Percentiles rank a stretch among this genome's conserved stretches.
Evolutionary conservation across 1,140 invertebrate species (phyloP).

Genomic region (Ladona fulva): DNA sequence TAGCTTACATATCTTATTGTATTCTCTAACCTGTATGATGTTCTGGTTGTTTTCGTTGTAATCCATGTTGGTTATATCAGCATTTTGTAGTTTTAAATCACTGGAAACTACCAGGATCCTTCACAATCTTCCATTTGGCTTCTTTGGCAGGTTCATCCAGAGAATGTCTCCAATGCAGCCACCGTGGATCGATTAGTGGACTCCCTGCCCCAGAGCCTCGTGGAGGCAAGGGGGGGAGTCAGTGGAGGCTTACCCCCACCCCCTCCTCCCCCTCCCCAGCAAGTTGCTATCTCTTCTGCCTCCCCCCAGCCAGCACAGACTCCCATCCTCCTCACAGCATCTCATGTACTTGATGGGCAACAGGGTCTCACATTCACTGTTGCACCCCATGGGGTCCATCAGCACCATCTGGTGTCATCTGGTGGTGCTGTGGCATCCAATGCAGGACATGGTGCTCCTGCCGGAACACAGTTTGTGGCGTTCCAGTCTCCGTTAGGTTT

Average conservation of each 20-base stretch:
- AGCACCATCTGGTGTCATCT: background rate
- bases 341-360: background rate
- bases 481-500: background rate
- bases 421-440: background rate
- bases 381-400: background rate
- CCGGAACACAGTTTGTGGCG: background rate
- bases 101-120: too few relatives aligned
- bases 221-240: slow-evolving; percentile 30
- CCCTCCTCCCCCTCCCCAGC: background rate
- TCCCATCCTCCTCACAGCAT: background rate
- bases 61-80: too few relatives aligned
- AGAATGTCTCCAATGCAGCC: slow-evolving; percentile 36
- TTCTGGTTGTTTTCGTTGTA: too few relatives aligned
- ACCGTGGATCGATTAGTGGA: slow-evolving; percentile 44
- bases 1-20: too few relatives aligned
- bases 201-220: slow-evolving; percentile 33
- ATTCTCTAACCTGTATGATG: too few relatives aligned
- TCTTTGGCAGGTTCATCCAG: slow-evolving; percentile 42
- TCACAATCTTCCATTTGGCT: slow-evolving; percentile 24
- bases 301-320: background rate
- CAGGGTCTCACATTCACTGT: background rate
- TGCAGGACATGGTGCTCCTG: background rate
- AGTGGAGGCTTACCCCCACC: slow-evolving; percentile 1
- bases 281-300: background rate
- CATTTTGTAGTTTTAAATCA: too few relatives aligned